phyloP scores from a whole-genome alignment of 2,797 vertebrate genomes.

The Siniperca scherzeri region DNA sequence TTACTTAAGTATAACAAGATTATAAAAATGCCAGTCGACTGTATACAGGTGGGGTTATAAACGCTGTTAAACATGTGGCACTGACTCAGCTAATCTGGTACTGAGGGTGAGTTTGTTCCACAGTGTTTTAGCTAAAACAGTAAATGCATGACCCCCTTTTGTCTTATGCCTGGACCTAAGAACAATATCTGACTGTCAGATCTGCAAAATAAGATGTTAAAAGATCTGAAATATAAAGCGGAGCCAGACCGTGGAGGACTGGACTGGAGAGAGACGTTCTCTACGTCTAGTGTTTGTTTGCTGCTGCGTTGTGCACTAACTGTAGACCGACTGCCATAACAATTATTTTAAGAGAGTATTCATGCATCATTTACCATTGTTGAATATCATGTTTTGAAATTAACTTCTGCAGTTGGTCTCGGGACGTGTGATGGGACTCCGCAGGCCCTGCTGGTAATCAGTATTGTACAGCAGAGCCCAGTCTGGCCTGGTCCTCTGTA shows the following conservation, averaged over 20 bases:
- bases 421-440: conserved; percentile 17
- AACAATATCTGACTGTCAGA: not conserved
- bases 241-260: not conserved
- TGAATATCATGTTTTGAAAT: not conserved
- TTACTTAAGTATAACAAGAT: not conserved
- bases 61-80: not conserved
- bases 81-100: not conserved
- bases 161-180: no score
- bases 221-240: not conserved
- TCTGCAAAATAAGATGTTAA: not conserved
- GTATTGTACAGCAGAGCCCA: conserved; percentile 38
- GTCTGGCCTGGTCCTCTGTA: conserved; percentile 40
- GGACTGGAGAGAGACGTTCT: not conserved
- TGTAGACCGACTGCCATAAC: not conserved
- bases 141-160: not conserved
- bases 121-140: conserved; percentile 1
- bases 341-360: not conserved
- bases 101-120: not conserved
- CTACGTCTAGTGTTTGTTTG: not conserved
- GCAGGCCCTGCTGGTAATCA: conserved; percentile 54
- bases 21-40: not conserved
- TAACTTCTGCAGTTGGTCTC: conserved; percentile 9
- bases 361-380: not conserved
- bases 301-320: not conserved
- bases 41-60: not conserved